Evolutionary conservation across 2,797 vertebrate genomes (phyloP), one percentile per base, ranked within the genome.

Genomic region (Gymnoscopelus braueri): DNA sequence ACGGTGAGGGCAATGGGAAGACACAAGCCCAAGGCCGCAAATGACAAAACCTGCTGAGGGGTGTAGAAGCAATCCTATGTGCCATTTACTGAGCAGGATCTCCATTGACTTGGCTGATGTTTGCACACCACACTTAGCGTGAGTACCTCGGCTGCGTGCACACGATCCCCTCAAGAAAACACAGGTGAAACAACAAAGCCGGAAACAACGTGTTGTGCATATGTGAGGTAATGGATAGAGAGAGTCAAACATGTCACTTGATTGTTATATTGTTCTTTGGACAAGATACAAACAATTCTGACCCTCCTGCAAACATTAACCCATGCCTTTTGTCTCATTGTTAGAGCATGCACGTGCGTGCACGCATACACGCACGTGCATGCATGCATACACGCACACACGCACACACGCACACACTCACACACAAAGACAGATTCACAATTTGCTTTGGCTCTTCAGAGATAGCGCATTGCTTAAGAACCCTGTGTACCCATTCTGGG

Each of bases 101-200:
- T 60, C 32, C 63, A 72, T 35, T 44, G 55, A 83, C 67, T 79
- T 78, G 70, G 80, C 78, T 75, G 68, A 78, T 61, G 75, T 81
- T 84, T 84, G 75, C 69, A 72, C 4, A 50, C 71, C 67, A 68
- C 75, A 78, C 72, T 76, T 67, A 75, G 58, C 59, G 35, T 63
- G 57, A 72, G 64, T 70, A 58, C 56, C 66, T 67, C 24, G 3
- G 73, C 60, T 2, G 11, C 39, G 35, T 32, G 29, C 55, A 67
- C 52, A 24, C 23, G 59, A 69, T 67, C 58, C 60, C 9, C 63
- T 70, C 72, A 58, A 71, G 60, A 71, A 71, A 76, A 77, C 69
- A 78, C 80, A 87, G 81, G 75, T 85, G 81, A 75, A 78, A 72
- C 35, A 80, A 85, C 77, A 82, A 75, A 74, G 65, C 49, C 8